These are phyloP conservation scores for Anomalospiza imberbis DNA, from an alignment of 2,797 vertebrate genomes.

Conservation along the genomic window DNA sequence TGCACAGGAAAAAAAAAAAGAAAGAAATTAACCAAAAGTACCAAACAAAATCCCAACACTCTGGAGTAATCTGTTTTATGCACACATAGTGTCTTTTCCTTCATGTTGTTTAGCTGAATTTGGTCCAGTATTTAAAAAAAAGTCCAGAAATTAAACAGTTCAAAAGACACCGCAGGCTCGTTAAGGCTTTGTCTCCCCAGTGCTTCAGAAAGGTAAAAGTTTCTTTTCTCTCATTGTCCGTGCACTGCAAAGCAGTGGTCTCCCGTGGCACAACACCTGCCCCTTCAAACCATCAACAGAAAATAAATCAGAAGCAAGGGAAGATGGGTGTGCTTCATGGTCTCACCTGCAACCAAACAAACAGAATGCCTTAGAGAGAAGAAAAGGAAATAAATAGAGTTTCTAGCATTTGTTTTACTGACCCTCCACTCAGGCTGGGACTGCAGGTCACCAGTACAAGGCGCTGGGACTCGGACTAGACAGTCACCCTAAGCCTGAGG, in stretches of 20 bases:
- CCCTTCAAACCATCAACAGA: not conserved
- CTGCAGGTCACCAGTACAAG: not conserved
- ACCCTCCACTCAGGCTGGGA: not conserved
- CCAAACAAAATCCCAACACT: not conserved
- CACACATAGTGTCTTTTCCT: constrained; percentile 47
- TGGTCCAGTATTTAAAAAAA: constrained; percentile 72
- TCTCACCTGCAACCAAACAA: constrained; percentile 73
- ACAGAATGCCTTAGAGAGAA: not conserved
- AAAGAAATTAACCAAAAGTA: not conserved
- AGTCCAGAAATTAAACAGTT: constrained; percentile 74
- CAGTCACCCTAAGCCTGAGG: not conserved
- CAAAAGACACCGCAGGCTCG: constrained; percentile 79
- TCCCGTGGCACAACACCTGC: constrained; percentile 67
- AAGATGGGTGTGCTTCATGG: constrained; percentile 68
- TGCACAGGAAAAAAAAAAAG: constrained; percentile 1
- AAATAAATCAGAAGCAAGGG: constrained; percentile 77
- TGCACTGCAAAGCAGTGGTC: constrained; percentile 43
- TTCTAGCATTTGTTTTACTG: not conserved
- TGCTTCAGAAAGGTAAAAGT: constrained; percentile 68
- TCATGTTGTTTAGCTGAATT: constrained; percentile 47
- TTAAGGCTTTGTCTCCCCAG: constrained; percentile 86
- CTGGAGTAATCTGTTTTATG: constrained; percentile 15
- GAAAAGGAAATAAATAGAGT: not conserved
- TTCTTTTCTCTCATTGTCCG: constrained; percentile 40
- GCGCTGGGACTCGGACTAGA: not conserved